Evolutionary conservation across 2,113 vertebrate genomes (phyloP), one percentile per base, ranked within the genome.

Genomic region (Rostratula benghalensis): DNA sequence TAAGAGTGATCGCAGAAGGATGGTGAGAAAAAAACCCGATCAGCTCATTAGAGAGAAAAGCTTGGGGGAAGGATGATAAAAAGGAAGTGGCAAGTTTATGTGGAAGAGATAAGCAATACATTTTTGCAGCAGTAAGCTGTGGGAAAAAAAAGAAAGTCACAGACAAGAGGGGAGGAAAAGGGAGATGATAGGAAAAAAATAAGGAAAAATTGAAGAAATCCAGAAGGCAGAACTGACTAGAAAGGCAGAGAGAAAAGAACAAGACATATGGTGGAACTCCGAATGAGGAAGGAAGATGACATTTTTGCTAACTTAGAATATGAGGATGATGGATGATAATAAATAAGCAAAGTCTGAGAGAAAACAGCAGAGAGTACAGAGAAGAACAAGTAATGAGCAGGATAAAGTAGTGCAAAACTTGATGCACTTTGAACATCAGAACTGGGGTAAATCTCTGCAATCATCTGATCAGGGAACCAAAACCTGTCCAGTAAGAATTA

Each of bases 231-330:
- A 92, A 85, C 59, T 69, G 77, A 65, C 75, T 94, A 94, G 73
- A 87, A 87, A 94, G 65, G 48, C 88, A 94, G 83, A 80, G 43
- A 53, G 54, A 84, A 89, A 87, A 94, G 78, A 95, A 87, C 53
- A 82, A 89, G 94, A 87, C 95, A 96, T 95, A 97, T 95, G 93
- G 95, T 93, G 18, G 71, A 86, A 80, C 90, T 93, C 87, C 0
- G 1, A 93, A 86, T 73, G 86, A 96, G 83, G 83, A 85, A 95
- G 91, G 28, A 92, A 83, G 90, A 94, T 94, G 79, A 92, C 76
- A 94, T 95, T 96, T 96, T 93, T 92, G 48, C 90, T 89, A 94
- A 95, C 91, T 93, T 93, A 94, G 83, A 96, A 78, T 88, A 84
- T 1, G 6, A 27, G 59, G 33, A 93, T 95, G 94, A 86, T 93